Conservation (phyloP, 2,797 vertebrate genomes). For the Iguana delicatissima region DNA sequence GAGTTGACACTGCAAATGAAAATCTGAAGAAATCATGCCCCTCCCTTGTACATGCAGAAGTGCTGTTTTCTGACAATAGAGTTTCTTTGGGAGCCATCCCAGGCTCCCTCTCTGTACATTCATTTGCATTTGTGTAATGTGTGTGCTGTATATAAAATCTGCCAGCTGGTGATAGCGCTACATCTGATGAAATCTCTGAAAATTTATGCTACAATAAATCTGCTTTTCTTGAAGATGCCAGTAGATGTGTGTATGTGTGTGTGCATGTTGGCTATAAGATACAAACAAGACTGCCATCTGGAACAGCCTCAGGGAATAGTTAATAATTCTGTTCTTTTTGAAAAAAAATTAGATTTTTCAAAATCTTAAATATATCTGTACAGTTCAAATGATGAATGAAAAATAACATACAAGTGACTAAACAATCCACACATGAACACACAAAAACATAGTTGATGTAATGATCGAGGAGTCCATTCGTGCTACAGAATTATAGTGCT, state of each 20-base stretch:
- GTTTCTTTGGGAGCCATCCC: neutral
- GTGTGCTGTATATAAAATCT: neutral
- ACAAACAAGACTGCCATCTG: neutral
- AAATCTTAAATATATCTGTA: too few relatives aligned
- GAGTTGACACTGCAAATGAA: too few relatives aligned
- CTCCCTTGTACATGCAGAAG: neutral
- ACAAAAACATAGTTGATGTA: too few relatives aligned
- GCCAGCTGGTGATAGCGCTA: neutral
- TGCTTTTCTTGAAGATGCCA: neutral
- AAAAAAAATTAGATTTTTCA: too few relatives aligned
- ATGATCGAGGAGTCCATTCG: too few relatives aligned
- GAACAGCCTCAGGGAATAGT: neutral
- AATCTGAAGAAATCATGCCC: too few relatives aligned
- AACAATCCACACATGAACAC: too few relatives aligned
- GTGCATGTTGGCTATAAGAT: neutral
- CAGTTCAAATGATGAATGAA: too few relatives aligned
- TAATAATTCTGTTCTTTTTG: too few relatives aligned
- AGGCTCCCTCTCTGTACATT: neutral
- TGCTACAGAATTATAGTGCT: too few relatives aligned
- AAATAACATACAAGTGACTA: too few relatives aligned
- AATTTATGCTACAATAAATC: neutral
- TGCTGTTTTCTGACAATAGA: neutral
- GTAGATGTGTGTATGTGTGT: neutral
- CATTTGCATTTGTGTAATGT: neutral
- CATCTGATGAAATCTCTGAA: neutral